phyloP scores from a whole-genome alignment of 2,797 vertebrate genomes.

The Molossus alvarezi region DNA sequence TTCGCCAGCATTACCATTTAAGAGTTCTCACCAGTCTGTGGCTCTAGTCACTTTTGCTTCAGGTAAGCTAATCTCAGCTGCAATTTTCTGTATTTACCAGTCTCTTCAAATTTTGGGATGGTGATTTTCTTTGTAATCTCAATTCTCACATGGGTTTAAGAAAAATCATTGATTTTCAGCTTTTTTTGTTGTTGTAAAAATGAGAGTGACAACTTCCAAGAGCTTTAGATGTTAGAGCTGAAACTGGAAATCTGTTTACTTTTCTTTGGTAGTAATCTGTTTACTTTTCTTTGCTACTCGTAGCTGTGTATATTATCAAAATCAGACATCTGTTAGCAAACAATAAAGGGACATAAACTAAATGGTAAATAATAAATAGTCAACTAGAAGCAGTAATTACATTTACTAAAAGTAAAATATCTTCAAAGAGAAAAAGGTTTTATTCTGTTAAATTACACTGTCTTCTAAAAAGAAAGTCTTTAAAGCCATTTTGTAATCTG shows the following conservation, averaged over 20 bases:
- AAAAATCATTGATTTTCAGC: background rate
- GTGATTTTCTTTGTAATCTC: too few species aligned
- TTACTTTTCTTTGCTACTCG: background rate
- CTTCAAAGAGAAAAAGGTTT: background rate
- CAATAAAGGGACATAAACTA: background rate
- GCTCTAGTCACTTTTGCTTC: background rate
- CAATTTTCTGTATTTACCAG: background rate
- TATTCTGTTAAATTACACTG: background rate
- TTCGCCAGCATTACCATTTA: background rate
- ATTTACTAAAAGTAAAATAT: background rate
- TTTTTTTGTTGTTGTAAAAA: background rate
- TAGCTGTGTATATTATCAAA: background rate
- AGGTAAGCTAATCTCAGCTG: too few species aligned
- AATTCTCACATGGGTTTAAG: too few species aligned
- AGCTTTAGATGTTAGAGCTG: background rate
- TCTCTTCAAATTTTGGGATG: too few species aligned
- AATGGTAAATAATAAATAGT: background rate
- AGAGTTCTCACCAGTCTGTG: background rate
- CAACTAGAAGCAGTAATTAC: background rate
- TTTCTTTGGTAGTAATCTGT: background rate
- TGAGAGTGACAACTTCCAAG: background rate
- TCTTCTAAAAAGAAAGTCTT: background rate
- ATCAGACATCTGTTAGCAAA: background rate
- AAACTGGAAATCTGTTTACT: background rate
- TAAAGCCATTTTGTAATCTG: background rate